These are phyloP conservation scores for Pavo muticus DNA, from an alignment of 2,113 vertebrate species.

Conservation along the genomic window DNA sequence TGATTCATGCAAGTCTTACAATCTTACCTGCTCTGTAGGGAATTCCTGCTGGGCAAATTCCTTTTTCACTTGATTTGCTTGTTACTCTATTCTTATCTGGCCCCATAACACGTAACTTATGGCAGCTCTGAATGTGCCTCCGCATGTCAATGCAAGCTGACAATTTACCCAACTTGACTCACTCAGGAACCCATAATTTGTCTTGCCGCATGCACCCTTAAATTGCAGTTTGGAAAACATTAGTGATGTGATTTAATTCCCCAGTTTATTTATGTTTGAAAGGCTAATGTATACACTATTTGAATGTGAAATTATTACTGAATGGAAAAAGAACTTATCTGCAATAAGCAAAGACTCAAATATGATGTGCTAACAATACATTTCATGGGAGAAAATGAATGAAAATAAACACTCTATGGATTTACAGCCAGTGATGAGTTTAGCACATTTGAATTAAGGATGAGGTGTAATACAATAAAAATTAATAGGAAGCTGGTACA, in stretches of 20 bases:
- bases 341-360: conserved; percentile 39
- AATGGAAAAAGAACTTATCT: conserved; percentile 44
- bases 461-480: conserved; percentile 36
- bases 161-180: conserved; percentile 10
- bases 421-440: conserved; percentile 40
- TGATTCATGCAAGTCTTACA: not conserved
- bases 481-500: conserved; percentile 23
- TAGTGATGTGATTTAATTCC: conserved; percentile 43
- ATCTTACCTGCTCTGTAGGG: not conserved
- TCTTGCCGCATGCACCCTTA: not conserved
- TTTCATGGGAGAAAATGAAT: conserved; percentile 45
- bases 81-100: not conserved
- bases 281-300: conserved; percentile 25
- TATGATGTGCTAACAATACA: conserved; percentile 40
- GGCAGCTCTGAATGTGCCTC: not conserved
- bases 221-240: conserved; percentile 14
- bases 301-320: conserved; percentile 18
- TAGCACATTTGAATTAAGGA: conserved; percentile 43
- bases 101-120: not conserved
- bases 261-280: conserved; percentile 25
- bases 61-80: conserved; percentile 1
- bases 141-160: not conserved
- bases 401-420: conserved; percentile 40
- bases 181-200: conserved; percentile 2
- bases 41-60: conserved; percentile 4